Conservation (phyloP, 2,797 vertebrate genomes). For the Tokudaia tokunoshimensis region DNA sequence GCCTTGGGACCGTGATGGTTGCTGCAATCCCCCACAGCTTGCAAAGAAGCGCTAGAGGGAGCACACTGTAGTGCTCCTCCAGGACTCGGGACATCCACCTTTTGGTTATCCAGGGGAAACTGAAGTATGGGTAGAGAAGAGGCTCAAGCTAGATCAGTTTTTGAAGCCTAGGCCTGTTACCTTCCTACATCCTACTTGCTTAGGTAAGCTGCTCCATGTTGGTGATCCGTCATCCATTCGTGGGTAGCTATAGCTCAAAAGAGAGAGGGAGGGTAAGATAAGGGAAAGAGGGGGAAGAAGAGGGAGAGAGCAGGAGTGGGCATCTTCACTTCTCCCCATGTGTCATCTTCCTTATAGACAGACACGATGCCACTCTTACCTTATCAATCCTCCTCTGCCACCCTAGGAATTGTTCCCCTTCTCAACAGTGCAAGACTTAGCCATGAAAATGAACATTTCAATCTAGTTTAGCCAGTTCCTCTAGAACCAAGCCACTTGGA, state of each 20-base stretch:
- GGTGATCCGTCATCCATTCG: background rate
- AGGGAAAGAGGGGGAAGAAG: background rate
- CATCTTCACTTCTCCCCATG: background rate
- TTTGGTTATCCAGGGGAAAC: background rate
- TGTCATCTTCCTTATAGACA: background rate
- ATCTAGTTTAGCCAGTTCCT: background rate
- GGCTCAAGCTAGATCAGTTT: background rate
- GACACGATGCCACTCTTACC: constrained; percentile 18
- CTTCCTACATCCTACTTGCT: background rate
- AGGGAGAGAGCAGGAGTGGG: background rate
- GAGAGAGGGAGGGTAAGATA: background rate
- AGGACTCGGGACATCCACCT: background rate
- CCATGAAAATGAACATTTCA: constrained; percentile 7
- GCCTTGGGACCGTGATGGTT: background rate
- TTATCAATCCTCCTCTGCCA: background rate
- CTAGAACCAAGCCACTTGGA: background rate
- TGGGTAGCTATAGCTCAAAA: background rate
- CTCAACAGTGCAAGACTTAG: background rate
- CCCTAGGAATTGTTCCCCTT: background rate
- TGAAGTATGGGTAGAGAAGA: background rate
- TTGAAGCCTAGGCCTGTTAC: background rate
- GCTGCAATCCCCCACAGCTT: background rate
- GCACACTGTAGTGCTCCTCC: background rate
- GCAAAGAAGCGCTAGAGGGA: constrained; percentile 12
- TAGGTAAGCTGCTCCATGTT: background rate